Evolutionary conservation across 2,888 invertebrate species (phyloP).

Genomic region (Ditula angustiorana): DNA sequence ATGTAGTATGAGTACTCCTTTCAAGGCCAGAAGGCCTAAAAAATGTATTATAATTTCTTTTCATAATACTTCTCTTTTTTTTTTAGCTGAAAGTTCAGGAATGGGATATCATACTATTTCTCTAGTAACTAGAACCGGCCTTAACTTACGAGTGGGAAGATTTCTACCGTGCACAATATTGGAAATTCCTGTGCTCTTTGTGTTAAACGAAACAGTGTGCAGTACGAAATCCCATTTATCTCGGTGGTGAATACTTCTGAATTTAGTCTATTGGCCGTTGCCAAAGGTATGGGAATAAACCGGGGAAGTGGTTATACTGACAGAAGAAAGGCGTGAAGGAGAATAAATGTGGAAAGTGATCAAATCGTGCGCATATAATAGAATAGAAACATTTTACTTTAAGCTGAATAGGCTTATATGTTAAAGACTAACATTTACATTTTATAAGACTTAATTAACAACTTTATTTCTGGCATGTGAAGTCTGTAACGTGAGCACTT

Average conservation of each 20-base stretch:
- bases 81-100: neutral
- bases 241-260: conserved; percentile 53
- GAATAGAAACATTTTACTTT: neutral
- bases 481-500: too few relatives aligned
- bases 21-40: too few relatives aligned
- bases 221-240: conserved; percentile 54
- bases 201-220: conserved; percentile 19
- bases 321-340: neutral
- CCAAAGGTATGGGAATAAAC: conserved; percentile 52
- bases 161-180: neutral
- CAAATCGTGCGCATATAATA: neutral
- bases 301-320: conserved; percentile 19
- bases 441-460: too few relatives aligned
- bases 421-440: too few relatives aligned
- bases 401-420: too few relatives aligned
- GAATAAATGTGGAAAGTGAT: neutral
- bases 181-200: conserved; percentile 12
- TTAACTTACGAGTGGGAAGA: too few relatives aligned
- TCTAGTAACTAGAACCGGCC: too few relatives aligned
- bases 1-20: too few relatives aligned
- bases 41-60: too few relatives aligned
- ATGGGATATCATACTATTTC: too few relatives aligned
- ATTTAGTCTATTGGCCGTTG: conserved; percentile 53
- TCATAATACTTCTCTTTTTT: too few relatives aligned
- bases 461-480: too few relatives aligned